Conservation (phyloP, 2,797 vertebrate species). For the Melopsittacus undulatus region DNA sequence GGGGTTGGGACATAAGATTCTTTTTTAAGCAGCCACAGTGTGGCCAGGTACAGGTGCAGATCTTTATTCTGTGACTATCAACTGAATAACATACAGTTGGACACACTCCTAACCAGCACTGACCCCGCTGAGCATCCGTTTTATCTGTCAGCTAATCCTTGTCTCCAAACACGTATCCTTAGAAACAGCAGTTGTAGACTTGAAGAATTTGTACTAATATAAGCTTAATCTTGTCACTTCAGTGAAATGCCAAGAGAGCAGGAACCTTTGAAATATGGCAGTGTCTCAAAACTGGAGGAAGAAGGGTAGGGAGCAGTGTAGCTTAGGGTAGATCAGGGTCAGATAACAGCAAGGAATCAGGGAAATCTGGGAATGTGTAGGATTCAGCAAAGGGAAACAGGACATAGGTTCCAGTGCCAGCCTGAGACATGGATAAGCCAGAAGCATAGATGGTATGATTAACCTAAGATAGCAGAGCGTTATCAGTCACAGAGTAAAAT, state of each 20-base stretch:
- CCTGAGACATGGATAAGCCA: neutral
- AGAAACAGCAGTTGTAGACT: neutral
- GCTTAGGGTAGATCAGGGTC: neutral
- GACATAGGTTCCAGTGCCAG: neutral
- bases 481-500: neutral
- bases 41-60: neutral
- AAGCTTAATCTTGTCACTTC: neutral
- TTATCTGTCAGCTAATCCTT: neutral
- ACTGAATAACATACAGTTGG: neutral
- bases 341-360: neutral
- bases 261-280: neutral
- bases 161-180: neutral
- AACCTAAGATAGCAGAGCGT: neutral
- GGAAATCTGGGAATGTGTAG: neutral
- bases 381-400: neutral
- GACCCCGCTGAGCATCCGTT: neutral
- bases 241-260: neutral
- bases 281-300: neutral
- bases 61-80: neutral
- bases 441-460: neutral
- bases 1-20: neutral
- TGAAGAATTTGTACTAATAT: neutral
- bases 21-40: neutral
- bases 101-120: neutral
- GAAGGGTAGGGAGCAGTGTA: neutral